Base-by-base conservation (phyloP, 2,113 vertebrate species). In the Cebidichthys violaceus region DNA sequence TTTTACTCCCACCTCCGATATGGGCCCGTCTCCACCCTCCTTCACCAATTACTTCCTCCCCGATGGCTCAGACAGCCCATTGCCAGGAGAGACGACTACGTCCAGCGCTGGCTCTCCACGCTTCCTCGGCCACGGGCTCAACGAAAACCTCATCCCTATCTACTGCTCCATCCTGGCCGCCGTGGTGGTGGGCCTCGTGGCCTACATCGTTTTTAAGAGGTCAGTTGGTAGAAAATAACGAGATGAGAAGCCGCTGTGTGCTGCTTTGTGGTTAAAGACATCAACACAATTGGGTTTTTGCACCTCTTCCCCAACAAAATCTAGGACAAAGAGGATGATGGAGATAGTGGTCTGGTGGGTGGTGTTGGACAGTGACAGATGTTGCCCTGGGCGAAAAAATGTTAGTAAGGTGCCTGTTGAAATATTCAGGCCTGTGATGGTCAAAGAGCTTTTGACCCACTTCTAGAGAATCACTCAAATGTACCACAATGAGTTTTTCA, bases 161-260 rank as follows among this genome's bases (percentile, higher is more conserved):
- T 99, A 99, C 86, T 99, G 98, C 94, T 99, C 98, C 88, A 97
- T 99, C 95, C 95, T 99, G 93, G 98, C 98, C 0, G 98, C 98
- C 0, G 97, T 98, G 87, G 96, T 99, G 52, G 96, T 97, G 86
- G 98, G 98, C 67, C 92, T 99, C 0, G 95, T 98, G 89, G 98
- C 97, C 8, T 99, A 98, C 89, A 96, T 99, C 0, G 95, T 96
- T 54, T 99, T 99, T 89, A 99, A 97, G 92, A 97, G 98, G 98
- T 99, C 75, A 95, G 95, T 57, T 1, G n/a, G 70, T 29, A 8
- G 70, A 41, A 62, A 70, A 47, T 9, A 75, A 39, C 3, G 9
- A 57, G 24, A 29, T 24, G 35, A 69, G 77, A 68, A 73, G 50
- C 43, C 29, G 35, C 52, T 61, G 55, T 81, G 9, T 39, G 60